Base-by-base conservation (phyloP, 2,888 invertebrate species). In the Nymphalis polychloros region DNA sequence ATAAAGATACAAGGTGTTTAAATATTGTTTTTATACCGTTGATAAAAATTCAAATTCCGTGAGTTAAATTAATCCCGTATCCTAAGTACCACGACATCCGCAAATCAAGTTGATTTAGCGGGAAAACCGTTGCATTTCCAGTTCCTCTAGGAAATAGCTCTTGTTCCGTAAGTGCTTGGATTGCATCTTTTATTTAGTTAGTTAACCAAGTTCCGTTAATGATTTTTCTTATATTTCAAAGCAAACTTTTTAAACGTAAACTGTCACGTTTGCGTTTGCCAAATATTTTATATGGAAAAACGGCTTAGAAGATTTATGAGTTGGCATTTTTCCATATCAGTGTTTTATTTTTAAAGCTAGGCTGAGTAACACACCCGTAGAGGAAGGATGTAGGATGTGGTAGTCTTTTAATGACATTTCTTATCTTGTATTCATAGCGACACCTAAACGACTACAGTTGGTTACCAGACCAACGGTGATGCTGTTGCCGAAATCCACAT, bases 81-180 rank as follows among this genome's bases (percentile, higher is more conserved):
- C 47, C 20, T 23, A n/a, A 23, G 41, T 41, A 13, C 41, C 23
- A 19, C 47, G 31, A 65, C 60, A 48, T 47, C 65, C 59, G 47
- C 60, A 65, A 60, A 52, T 50, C 59, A 50, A 59, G 50, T 59
- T 52, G 65, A 47, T 60, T 65, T 47, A 65, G 31, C 53, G 17
- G 59, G 47, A 27, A 65, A 60, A 65, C 65, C 65, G 35, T 60
- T 35, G 41, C 67, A 62, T 41, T 62, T 57, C 55, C 23, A 23
- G n/a, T 61, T 20, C 31, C 35, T 55, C 41, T 55, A 66, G 55
- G 60, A 66, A 66, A 55, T 48, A 55, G 53, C 48, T 57, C 53
- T 62, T 57, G 27, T 53, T 60, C 31, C 62, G 23, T 57, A 49
- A 67, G 67, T 67, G 57, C 57, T 19, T 57, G 62, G 62, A 62